Conservation (phyloP, 1,140 invertebrate genomes). For the Bathynomus jamesi region DNA sequence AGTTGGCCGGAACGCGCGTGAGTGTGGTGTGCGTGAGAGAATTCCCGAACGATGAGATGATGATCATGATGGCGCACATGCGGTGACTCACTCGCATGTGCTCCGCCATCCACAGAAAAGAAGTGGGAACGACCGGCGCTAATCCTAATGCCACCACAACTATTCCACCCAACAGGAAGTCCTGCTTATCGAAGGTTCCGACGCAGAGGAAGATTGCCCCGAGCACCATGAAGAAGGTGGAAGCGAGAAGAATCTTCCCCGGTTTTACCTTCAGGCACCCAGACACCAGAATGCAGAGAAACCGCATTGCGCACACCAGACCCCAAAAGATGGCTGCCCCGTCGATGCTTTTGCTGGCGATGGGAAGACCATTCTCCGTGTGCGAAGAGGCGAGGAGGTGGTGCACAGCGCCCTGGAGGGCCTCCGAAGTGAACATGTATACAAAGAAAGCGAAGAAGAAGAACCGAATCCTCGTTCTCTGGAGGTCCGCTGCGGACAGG, state of each 20-base stretch:
- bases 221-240: slow-evolving; percentile 42
- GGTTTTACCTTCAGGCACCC: slow-evolving; percentile 42
- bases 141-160: slow-evolving; percentile 46
- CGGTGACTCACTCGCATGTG: slow-evolving; percentile 48
- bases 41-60: slow-evolving; percentile 47
- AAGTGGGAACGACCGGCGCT: slow-evolving; percentile 48
- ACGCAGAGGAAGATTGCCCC: slow-evolving; percentile 43
- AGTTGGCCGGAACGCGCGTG: slow-evolving; percentile 17
- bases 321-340: slow-evolving; percentile 49
- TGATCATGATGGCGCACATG: slow-evolving; percentile 47
- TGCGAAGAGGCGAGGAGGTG: slow-evolving; percentile 37
- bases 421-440: slow-evolving; percentile 46
- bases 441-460: slow-evolving; percentile 45
- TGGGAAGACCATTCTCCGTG: slow-evolving; percentile 29
- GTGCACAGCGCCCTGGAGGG: slow-evolving; percentile 47
- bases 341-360: slow-evolving; percentile 42
- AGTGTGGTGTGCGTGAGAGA: slow-evolving; percentile 25
- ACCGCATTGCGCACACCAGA: slow-evolving; percentile 45
- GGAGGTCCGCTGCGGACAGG: slow-evolving; percentile 18
- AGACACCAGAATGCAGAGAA: slow-evolving; percentile 43
- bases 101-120: slow-evolving; percentile 47
- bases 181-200: slow-evolving; percentile 39
- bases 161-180: slow-evolving; percentile 40
- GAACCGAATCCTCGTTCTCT: slow-evolving; percentile 37
- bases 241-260: slow-evolving; percentile 42